Percentiles rank a stretch among this genome's conserved stretches.
Evolutionary conservation across 2,888 invertebrate genomes (phyloP).

Genomic region (Phortica magna): DNA sequence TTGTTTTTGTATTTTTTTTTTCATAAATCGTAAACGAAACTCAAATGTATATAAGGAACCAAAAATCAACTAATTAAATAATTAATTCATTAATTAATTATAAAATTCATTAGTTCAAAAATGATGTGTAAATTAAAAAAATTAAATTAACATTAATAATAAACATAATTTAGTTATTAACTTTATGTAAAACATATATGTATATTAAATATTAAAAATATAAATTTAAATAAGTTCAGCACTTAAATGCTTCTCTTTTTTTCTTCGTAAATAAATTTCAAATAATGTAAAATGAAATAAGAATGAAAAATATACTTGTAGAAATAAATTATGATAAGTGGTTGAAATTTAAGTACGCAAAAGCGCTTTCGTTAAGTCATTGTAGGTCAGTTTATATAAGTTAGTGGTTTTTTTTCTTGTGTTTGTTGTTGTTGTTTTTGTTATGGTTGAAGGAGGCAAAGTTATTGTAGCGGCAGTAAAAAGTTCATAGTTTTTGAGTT

Average conservation of each 20-base stretch:
- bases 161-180: background rate
- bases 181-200: background rate
- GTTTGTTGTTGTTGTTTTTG: background rate
- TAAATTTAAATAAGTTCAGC: background rate
- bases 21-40: background rate
- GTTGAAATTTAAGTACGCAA: constrained; percentile 9
- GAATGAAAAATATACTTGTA: background rate
- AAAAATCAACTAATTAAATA: constrained; percentile 12
- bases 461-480: constrained; percentile 14
- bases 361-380: constrained; percentile 9
- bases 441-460: background rate
- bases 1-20: constrained; percentile 29
- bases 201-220: background rate
- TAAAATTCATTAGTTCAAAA: constrained; percentile 11
- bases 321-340: background rate
- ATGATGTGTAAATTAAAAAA: background rate
- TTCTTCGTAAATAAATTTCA: background rate
- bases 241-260: constrained; percentile 22
- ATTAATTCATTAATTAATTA: constrained; percentile 8
- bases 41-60: background rate
- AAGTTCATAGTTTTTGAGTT: background rate
- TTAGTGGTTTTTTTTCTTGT: constrained; percentile 1
- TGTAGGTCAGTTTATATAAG: background rate
- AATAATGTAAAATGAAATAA: constrained; percentile 8
- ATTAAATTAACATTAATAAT: background rate